Evolutionary conservation across 2,888 invertebrate species (phyloP), one percentile per base, ranked within the genome.

Genomic region (Agrotis exclamationis): DNA sequence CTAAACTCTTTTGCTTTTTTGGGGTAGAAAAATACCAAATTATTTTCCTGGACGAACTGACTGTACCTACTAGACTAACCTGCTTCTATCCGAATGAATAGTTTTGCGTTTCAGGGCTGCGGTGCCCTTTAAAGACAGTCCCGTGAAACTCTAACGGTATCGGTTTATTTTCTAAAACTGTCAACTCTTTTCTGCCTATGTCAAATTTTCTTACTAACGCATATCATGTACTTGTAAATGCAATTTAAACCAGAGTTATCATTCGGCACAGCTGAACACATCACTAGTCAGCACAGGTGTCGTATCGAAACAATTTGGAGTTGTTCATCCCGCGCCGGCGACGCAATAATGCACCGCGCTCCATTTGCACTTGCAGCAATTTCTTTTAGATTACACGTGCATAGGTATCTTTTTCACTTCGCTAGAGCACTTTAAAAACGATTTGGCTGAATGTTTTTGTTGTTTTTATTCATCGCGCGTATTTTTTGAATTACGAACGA

Each of bases 331-430:
- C 79, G 57, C 57, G 70, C 66, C 63, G 66, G 71, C 73, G 75
- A 77, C 76, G 83, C 85, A 88, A 86, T 90, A 89, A 89, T 86
- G 86, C 84, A 85, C 86, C 80, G 82, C 90, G 90, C 90, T 91
- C 91, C 91, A 92, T 94, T 94, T 93, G 86, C 91, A 91, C 91
- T 88, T 89, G 71, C 87, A 83, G 90, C 92, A 91, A 91, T 94
- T 94, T 92, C 86, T 93, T 92, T 87, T 87, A 84, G 84, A 90
- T 92, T 92, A 90, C 90, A 84, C 88, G 88, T 90, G 88, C 90
- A 82, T 78, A 74, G 81, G 82, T 88, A 87, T 87, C 84, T 87
- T 88, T 88, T 89, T 85, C 86, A 86, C 85, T 86, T 80, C 82
- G 82, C 76, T 81, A 80, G 67, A 87, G 87, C 88, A 89, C 88